A percentile compares a stretch with the other conserved stretches of the same genome.
phyloP scores from a whole-genome alignment of 2,113 vertebrate species.

The Lepisosteus osseus region DNA sequence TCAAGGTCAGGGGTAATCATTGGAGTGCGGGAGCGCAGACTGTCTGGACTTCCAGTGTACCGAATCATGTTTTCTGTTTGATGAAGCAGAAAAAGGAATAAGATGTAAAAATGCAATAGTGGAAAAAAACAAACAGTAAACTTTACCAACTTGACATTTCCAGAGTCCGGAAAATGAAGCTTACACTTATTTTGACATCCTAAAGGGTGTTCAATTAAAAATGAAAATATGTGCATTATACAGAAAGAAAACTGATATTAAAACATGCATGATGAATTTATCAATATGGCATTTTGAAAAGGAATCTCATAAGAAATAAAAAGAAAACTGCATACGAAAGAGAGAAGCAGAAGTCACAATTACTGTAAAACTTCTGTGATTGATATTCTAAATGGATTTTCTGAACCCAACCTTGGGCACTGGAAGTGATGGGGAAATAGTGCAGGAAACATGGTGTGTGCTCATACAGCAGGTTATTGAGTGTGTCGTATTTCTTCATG shows the following conservation, averaged over 20 bases:
- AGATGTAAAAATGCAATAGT: neutral
- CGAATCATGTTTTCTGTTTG: conserved; percentile 94
- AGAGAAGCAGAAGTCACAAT: neutral
- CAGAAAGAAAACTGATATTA: too few species aligned
- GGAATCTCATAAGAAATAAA: too few species aligned
- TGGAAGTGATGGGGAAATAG: conserved; percentile 14
- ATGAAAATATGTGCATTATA: too few species aligned
- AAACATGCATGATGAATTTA: too few species aligned
- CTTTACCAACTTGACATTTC: too few species aligned
- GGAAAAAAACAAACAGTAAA: too few species aligned
- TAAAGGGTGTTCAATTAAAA: too few species aligned
- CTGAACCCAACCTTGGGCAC: conserved; percentile 30
- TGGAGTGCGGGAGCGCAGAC: conserved; percentile 90
- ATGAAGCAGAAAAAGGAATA: conserved; percentile 17
- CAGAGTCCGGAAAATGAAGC: too few species aligned
- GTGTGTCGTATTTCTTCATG: conserved; percentile 16
- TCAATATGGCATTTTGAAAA: too few species aligned
- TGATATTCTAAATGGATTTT: neutral
- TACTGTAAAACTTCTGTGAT: neutral
- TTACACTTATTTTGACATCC: too few species aligned
- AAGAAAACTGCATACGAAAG: too few species aligned
- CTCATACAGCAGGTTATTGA: conserved; percentile 4
- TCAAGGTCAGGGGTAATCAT: conserved; percentile 98
- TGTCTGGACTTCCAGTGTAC: conserved; percentile 95
- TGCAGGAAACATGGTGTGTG: neutral